phyloP scores from a whole-genome alignment of 2,113 vertebrate species.

The Trichomycterus rosablanca region DNA sequence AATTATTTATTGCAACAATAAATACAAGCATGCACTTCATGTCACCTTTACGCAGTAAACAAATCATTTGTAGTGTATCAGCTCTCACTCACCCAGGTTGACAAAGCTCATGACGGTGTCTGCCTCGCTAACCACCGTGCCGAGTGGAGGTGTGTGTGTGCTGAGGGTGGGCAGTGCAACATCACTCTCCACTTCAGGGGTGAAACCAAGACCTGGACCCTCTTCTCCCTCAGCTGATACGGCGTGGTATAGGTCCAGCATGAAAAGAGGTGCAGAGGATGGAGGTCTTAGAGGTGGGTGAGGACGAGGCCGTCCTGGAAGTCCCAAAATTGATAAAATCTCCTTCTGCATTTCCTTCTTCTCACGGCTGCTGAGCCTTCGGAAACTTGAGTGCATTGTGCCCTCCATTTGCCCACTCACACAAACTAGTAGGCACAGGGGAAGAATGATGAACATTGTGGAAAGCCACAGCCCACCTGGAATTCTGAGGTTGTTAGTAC shows the following conservation, averaged over 20 bases:
- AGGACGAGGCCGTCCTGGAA: slow-evolving; percentile 74
- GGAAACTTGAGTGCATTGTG: slow-evolving; percentile 72
- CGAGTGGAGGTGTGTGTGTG: slow-evolving; percentile 70
- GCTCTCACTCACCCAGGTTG: slow-evolving; percentile 81
- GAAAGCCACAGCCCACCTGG: slow-evolving; percentile 46
- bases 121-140: slow-evolving; percentile 76
- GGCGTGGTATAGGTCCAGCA: slow-evolving; percentile 90
- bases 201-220: slow-evolving; percentile 49
- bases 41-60: too few relatives aligned
- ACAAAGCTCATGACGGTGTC: slow-evolving; percentile 97
- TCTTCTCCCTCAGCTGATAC: slow-evolving; percentile 71
- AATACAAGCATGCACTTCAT: too few relatives aligned
- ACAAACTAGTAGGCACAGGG: slow-evolving; percentile 51
- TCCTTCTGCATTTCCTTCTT: slow-evolving; percentile 89
- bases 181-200: slow-evolving; percentile 46
- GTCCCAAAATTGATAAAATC: slow-evolving; percentile 83
- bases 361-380: slow-evolving; percentile 77
- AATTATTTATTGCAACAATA: too few relatives aligned
- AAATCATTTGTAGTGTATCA: background rate
- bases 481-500: slow-evolving; percentile 20
- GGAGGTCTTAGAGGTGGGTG: slow-evolving; percentile 70
- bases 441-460: slow-evolving; percentile 53
- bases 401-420: slow-evolving; percentile 65
- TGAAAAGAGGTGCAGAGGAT: slow-evolving; percentile 87
- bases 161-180: slow-evolving; percentile 71